Conservation (phyloP, 1,140 invertebrate genomes). For the Drosophila pectinifera region DNA sequence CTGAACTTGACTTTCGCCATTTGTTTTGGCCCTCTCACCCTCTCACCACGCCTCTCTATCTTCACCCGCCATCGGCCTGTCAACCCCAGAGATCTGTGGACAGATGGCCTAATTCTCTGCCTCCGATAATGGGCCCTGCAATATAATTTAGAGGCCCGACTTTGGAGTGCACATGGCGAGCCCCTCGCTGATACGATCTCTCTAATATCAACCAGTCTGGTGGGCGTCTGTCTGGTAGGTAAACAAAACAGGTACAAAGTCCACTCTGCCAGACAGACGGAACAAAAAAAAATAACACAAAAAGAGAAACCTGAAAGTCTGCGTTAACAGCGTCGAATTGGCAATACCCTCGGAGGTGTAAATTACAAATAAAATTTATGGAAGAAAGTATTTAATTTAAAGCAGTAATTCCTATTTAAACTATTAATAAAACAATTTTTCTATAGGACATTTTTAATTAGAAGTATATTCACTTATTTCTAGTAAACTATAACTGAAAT, state of each 20-base stretch:
- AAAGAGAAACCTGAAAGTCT: constrained; percentile 8
- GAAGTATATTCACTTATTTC: no score
- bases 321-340: not conserved
- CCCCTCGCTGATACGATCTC: constrained; percentile 27
- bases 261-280: constrained; percentile 24
- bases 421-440: no score
- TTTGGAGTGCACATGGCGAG: constrained; percentile 20
- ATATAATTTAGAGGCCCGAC: constrained; percentile 59
- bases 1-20: constrained; percentile 62
- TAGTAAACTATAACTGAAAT: no score
- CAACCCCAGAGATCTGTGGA: constrained; percentile 52
- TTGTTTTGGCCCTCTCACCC: constrained; percentile 41
- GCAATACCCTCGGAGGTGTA: not conserved
- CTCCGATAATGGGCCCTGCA: constrained; percentile 57
- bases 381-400: not conserved
- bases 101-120: not conserved
- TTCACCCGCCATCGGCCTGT: constrained; percentile 34
- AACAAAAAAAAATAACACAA: constrained; percentile 9
- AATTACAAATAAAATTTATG: not conserved
- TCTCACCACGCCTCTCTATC: constrained; percentile 44
- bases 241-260: constrained; percentile 50
- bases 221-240: constrained; percentile 28
- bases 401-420: no score
- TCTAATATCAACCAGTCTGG: constrained; percentile 23
- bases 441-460: no score